Evolutionary conservation across 2,797 vertebrate species (phyloP).

Genomic region (Anguilla marmorata): DNA sequence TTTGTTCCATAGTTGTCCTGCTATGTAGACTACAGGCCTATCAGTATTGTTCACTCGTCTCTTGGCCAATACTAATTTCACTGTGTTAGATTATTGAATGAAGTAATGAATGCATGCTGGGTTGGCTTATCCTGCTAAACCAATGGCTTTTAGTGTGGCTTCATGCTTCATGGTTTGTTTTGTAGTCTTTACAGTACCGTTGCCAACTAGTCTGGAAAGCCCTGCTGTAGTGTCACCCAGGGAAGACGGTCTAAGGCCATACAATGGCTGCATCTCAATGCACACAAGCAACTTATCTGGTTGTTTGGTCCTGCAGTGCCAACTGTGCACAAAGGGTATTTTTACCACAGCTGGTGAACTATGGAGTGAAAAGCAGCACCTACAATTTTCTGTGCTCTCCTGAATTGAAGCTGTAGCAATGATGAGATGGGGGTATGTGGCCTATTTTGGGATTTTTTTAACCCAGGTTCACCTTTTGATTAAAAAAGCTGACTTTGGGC

Average conservation of each 20-base stretch:
- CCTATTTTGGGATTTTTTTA: neutral
- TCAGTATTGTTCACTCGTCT: neutral
- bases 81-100: neutral
- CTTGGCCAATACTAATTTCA: neutral
- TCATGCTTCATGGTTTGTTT: neutral
- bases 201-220: neutral
- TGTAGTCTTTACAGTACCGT: neutral
- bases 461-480: neutral
- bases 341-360: neutral
- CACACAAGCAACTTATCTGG: no score
- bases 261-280: no score
- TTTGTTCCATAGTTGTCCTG: neutral
- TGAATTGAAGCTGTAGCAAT: neutral
- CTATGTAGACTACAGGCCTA: neutral
- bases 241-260: no score
- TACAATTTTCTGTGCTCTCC: no score
- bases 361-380: neutral
- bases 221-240: neutral
- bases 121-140: neutral
- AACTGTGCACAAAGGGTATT: neutral
- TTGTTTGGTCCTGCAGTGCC: no score
- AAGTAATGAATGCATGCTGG: neutral
- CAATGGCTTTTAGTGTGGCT: neutral
- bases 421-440: neutral
- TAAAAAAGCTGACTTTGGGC: neutral